phyloP scores from a whole-genome alignment of 2,888 invertebrate genomes.

The Pristionchus entomophagus region DNA sequence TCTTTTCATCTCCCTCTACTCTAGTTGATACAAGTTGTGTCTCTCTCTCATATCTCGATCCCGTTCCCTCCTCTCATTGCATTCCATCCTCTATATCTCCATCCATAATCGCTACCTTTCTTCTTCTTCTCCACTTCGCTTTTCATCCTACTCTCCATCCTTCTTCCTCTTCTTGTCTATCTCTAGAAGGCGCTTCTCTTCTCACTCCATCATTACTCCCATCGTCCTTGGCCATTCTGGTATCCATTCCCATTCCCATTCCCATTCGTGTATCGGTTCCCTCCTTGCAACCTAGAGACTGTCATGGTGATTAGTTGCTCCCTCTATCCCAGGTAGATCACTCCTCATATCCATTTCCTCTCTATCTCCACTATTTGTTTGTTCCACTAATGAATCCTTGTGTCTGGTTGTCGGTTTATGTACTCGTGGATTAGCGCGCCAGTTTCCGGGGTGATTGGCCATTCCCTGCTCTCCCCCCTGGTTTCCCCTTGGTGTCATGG shows the following conservation, averaged over 20 bases:
- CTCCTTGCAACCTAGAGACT: background rate
- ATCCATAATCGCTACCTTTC: constrained; percentile 18
- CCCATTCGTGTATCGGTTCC: background rate
- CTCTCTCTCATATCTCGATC: background rate
- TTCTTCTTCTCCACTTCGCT: background rate
- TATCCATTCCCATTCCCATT: constrained; percentile 20
- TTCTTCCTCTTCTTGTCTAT: constrained; percentile 20
- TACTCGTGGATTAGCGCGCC: background rate
- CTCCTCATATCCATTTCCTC: constrained; percentile 17
- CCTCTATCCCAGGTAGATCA: background rate
- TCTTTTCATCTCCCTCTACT: constrained; percentile 17
- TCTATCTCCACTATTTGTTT: background rate
- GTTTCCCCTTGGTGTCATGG: background rate
- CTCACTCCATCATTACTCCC: constrained; percentile 21
- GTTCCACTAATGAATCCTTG: constrained; percentile 21
- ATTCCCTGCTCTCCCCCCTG: too few species aligned
- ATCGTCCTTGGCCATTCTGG: background rate
- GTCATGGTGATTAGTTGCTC: background rate
- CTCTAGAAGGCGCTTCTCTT: constrained; percentile 3
- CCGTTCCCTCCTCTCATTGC: constrained; percentile 1
- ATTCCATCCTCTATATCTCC: constrained; percentile 6
- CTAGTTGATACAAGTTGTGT: constrained; percentile 9
- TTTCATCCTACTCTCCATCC: background rate
- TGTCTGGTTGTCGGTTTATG: constrained; percentile 1
- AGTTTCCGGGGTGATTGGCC: constrained; percentile 1